Base-by-base conservation (phyloP, 1,140 invertebrate genomes). In the Holcopasites calliopsidis region DNA sequence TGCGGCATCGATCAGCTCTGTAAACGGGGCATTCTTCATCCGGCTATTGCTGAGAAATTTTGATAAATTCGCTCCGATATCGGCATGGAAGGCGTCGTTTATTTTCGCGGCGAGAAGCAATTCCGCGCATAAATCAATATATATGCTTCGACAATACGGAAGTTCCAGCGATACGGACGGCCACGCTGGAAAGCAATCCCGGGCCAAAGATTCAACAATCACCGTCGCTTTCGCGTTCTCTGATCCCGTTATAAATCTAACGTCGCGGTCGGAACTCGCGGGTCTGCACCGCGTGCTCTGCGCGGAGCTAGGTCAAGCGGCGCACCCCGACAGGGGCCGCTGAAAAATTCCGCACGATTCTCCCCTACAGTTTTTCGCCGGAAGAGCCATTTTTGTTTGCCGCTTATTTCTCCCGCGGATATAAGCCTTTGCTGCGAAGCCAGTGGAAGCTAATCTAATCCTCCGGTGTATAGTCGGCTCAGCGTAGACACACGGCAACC, bases 391-490 rank as follows among this genome's bases (percentile, higher is more conserved):
- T 88, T 88, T 88, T 88, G 87, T 88, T 88, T 88, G 86, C 86
- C 83, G 86, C 86, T 88, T 86, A 86, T 83, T 84, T 80, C 83
- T 84, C 66, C 82, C 81, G 85, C 83, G 82, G 75, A 83, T 86
- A 87, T 87, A 88, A 88, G 87, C 86, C 82, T 88, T 87, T 87
- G 86, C 85, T 77, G 82, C 74, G 86, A 88, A 88, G 83, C 86
- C 86, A 77, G 82, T 86, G 86, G 87, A 88, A 88, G 86, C 87
- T 88, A 88, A 88, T 88, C 87, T 88, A 88, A 88, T 88, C 87
- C 85, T 87, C 84, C 80, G 87, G 86, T 85, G 85, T 85, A 88
- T 85, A 88, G 86, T 72, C 80, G 68, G 77, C 82, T 84, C 81
- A 84, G 71, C 72, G 52, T 65, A 65, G 79, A 76, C 78, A 76